Evolutionary conservation across 2,888 invertebrate species (phyloP), one percentile per base, ranked within the genome.

Genomic region (Tenthredo notha): DNA sequence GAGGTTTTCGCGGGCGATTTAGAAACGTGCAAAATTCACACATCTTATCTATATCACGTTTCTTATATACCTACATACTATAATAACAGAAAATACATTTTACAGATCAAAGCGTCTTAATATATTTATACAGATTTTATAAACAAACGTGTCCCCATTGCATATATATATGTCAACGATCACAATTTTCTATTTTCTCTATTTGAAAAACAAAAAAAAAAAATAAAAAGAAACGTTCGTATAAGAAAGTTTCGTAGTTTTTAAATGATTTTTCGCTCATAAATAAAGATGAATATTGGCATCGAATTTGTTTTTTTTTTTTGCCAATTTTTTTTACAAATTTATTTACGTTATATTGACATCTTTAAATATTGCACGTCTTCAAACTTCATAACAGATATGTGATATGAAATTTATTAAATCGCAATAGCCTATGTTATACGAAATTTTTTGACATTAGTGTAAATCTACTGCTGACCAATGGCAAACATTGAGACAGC

Each of bases 401-500:
- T n/a, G 6, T 15, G 1, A 15, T 40, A 40, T 74, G 1, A 10
- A 43, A 25, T 74, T 43, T 15, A 33, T 67, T 12, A 6, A 67
- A 9, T 25, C 9, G 65, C 21, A 29, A 4, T 15, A 15, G 47
- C 3, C 7, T 37, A 47, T n/a, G 47, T 12, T 15, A 25, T 65
- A 7, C 12, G 65, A 25, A 21, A n/a, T 65, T 65, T 65, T 65
- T 25, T 29, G n/a, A 58, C 58, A 58, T 25, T 1, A 70, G 37
- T 25, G 43, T 40, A 43, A 43, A 74, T 43, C 74, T n/a, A 29
- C 37, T 21, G 25, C n/a, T 74, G 40, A 21, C 74, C 74, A 43
- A 74, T 74, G 74, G 43, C 74, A 74, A 74, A 74, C 29, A 74
- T 74, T 74, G 40, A 43, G 43, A 74, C 74, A 43, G 25, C 21